Evolutionary conservation across 2,888 invertebrate genomes (phyloP), one percentile per base, ranked within the genome.

Genomic region (Clostera curtula): DNA sequence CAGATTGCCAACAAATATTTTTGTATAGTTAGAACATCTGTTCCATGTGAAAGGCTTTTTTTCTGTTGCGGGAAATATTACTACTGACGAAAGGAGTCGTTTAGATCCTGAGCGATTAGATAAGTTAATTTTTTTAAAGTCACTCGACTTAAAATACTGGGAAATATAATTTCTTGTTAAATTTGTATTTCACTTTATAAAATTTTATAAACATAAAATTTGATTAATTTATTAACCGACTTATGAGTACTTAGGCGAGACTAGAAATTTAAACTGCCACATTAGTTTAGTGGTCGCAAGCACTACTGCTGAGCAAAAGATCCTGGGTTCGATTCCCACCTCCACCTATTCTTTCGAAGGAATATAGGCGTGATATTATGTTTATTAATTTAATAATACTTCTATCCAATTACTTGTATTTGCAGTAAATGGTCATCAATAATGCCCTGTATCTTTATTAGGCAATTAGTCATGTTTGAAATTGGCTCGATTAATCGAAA

Each of bases 11-110:
- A 33, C 28, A 40, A 31, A 31, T 43, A 43, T 29, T 33, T 43
- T 20, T 30, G 43, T 27, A 40, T 46, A 29, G 46, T 43, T 29
- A 43, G 41, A 40, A 34, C 41, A 43, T 24, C 27, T 21, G 21
- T 22, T 27, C 21, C 27, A 12, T 22, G 27, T 23, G 28, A 23
- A 23, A 23, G 40, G 19, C 36, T 36, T 29, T 40, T 36, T 32
- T 36, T n/a, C 40, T 14, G 20, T 34, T 29, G 40, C 34, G 7
- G 40, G 34, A 34, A 36, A 36, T 22, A 36, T 36, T 25, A 34
- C 36, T n/a, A 40, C 25, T 29, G 40, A 40, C 22, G 32, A 35
- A 27, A 28, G 39, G 24, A 39, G 25, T 27, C 39, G 35, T 20
- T 27, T 35, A 25, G 31, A 38, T 27, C 31, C 31, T 14, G 27